Evolutionary conservation across 2,797 vertebrate species (phyloP).

Genomic region (Anas flavirostris): DNA sequence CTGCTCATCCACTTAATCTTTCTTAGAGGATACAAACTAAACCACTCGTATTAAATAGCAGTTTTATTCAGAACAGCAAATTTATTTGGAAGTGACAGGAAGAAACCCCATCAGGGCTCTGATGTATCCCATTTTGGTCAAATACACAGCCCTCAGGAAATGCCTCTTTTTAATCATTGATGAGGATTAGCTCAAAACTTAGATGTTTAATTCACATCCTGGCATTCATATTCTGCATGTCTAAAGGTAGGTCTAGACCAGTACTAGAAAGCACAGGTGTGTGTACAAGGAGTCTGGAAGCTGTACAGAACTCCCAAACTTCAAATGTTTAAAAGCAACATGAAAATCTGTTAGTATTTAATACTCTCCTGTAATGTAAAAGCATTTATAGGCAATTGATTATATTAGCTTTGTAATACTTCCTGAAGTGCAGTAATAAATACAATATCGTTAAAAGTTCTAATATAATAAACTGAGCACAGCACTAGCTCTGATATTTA

Average conservation of each 20-base stretch:
- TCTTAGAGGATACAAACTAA: background rate
- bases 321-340: background rate
- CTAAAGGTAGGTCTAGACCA: background rate
- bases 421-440: background rate
- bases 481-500: background rate
- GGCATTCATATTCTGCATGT: background rate
- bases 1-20: background rate
- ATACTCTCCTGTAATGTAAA: background rate
- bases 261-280: background rate
- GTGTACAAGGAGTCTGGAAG: accelerated
- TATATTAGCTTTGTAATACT: background rate
- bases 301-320: background rate
- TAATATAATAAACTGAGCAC: background rate
- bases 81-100: background rate
- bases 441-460: background rate
- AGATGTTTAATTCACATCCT: background rate
- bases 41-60: background rate
- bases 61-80: background rate
- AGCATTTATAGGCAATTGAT: background rate
- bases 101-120: background rate
- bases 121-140: background rate
- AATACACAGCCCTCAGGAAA: background rate
- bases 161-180: background rate
- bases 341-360: background rate
- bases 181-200: background rate